Evolutionary conservation across 2,113 vertebrate genomes (phyloP), one percentile per base, ranked within the genome.

Genomic region (Gadus macrocephalus): DNA sequence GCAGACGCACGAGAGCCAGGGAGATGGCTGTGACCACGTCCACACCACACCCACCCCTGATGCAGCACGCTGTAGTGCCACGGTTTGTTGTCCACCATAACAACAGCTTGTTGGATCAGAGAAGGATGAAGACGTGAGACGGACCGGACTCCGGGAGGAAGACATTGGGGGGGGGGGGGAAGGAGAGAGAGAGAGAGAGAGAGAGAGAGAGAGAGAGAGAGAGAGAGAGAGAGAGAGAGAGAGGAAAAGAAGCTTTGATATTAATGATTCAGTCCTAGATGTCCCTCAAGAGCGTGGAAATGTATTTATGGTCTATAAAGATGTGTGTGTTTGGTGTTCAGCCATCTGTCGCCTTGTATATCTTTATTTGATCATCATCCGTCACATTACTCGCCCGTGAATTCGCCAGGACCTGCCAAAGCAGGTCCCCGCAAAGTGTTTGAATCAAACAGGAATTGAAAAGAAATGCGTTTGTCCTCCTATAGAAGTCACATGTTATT

Each of bases 311-410:
- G n/a, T 8, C 58, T 20, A 17, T 60, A 17, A 61, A 19, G 49
- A 14, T 65, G 22, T 64, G 56, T 65, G 63, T 66, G 15, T 64
- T 28, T 64, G 63, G 6, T 49, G 4, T n/a, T 69, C 59, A 77
- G 68, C 72, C 77, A 85, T 82, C 81, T 80, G 78, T 80, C 81
- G 75, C 71, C 68, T 63, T 73, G 73, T 66, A 77, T 72, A 72
- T 61, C 72, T 75, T 74, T 71, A 64, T 81, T 71, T 60, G 53
- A 75, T 67, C n/a, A 77, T 68, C 70, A 35, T 31, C 72, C 15
- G 15, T 49, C 42, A 19, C 60, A 66, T 27, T 25, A 25, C 56
- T 62, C 19, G 55, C 77, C 31, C 4, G 31, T 35, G 3, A 2
- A 35, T 35, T 4, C 31, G 31, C 31, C 31, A 5, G 31, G 31